Evolutionary conservation across 2,888 invertebrate species (phyloP).

Genomic region (Netelia virgata): DNA sequence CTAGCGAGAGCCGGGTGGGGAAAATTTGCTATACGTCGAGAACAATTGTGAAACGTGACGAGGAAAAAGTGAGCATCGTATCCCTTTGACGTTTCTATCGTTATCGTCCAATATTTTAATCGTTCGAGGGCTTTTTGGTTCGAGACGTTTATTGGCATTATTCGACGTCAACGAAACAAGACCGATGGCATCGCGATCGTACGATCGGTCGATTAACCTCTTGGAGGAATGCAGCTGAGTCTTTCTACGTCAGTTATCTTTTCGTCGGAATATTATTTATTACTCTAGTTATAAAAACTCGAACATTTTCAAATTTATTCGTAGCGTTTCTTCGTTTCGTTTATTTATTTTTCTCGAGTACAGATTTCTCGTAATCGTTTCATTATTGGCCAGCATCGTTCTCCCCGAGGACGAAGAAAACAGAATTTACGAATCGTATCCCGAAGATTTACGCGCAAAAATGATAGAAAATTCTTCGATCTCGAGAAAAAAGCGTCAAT

Average conservation of each 20-base stretch:
- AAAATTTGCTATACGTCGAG: not conserved
- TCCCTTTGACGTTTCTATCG: conserved; percentile 30
- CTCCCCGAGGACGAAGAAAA: conserved; percentile 49
- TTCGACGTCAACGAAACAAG: conserved; percentile 28
- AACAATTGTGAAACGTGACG: conserved; percentile 6
- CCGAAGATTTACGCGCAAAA: not conserved
- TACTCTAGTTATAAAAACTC: not conserved
- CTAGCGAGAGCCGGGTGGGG: not conserved
- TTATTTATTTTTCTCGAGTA: conserved; percentile 4
- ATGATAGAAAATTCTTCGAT: not conserved
- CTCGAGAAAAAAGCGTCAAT: conserved; percentile 21
- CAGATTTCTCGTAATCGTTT: conserved; percentile 75
- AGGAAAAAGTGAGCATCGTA: conserved; percentile 30
- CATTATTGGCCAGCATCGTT: conserved; percentile 73
- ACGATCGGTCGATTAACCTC: conserved; percentile 70
- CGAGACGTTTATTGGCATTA: not conserved
- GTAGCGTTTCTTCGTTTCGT: not conserved
- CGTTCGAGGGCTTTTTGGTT: too few relatives aligned
- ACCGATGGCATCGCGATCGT: conserved; percentile 74
- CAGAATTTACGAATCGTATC: not conserved
- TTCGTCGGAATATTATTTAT: not conserved
- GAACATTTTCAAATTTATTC: not conserved
- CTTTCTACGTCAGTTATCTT: conserved; percentile 67
- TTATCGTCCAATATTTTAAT: not conserved
- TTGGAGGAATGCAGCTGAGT: conserved; percentile 77